These are phyloP conservation scores for Tetropium fuscum DNA, from an alignment of 2,888 invertebrate genomes.

Conservation along the genomic window DNA sequence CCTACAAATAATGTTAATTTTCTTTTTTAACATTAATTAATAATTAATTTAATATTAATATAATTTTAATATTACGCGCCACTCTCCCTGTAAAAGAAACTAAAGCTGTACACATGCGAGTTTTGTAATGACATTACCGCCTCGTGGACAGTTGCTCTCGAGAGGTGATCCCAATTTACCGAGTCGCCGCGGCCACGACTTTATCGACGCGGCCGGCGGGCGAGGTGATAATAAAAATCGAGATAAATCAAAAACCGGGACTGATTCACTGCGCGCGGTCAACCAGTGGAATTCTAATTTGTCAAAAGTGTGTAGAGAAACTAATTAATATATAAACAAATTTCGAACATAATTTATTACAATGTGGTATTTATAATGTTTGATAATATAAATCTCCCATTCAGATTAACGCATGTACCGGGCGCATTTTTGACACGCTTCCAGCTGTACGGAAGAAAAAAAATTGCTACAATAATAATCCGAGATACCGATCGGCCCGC, in stretches of 20 bases:
- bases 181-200: constrained; percentile 40
- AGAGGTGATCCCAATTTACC: no score
- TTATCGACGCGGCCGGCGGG: constrained; percentile 45
- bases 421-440: constrained; percentile 37
- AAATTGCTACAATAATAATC: constrained; percentile 10
- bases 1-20: no score
- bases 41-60: no score
- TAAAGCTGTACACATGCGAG: no score
- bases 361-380: constrained; percentile 7
- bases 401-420: constrained; percentile 25
- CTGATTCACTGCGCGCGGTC: constrained; percentile 14
- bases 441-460: constrained; percentile 24
- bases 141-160: constrained; percentile 15
- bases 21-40: no score
- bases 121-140: no score
- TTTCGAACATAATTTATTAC: constrained; percentile 23
- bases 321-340: constrained; percentile 25
- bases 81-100: no score
- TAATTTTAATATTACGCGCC: no score
- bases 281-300: constrained; percentile 23
- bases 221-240: constrained; percentile 21
- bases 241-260: constrained; percentile 25
- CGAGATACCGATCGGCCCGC: background rate
- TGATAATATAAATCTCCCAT: background rate
- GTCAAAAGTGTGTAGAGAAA: constrained; percentile 30